Conservation (phyloP, 2,888 invertebrate species). For the Vanessa cardui region DNA sequence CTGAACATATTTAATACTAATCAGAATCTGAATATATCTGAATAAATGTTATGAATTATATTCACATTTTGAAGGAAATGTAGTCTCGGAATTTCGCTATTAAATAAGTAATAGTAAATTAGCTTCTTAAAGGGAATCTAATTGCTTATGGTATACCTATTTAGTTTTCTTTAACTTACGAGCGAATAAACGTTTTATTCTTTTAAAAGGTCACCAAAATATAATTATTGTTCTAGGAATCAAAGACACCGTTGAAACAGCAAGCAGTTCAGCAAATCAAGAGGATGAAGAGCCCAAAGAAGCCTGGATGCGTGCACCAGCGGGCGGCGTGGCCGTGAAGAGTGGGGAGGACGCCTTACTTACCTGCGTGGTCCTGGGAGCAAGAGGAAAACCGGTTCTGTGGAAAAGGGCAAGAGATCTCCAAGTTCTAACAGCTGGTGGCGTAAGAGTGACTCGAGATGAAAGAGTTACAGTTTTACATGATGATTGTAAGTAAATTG, state of each 20-base stretch:
- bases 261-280: constrained; percentile 57
- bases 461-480: constrained; percentile 88
- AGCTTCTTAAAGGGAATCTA: too few species aligned
- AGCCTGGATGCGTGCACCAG: constrained; percentile 71
- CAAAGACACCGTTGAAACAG: constrained; percentile 42
- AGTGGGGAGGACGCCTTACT: constrained; percentile 90
- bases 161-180: too few species aligned
- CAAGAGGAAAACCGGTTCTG: constrained; percentile 87
- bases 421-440: constrained; percentile 89
- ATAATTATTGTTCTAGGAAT: constrained; percentile 39
- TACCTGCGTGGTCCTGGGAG: constrained; percentile 89
- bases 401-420: constrained; percentile 88
- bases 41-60: too few species aligned
- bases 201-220: neutral
- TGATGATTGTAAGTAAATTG: constrained; percentile 85
- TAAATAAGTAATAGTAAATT: too few species aligned
- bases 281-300: constrained; percentile 65
- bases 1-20: too few species aligned
- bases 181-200: too few species aligned
- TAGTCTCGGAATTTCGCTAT: too few species aligned
- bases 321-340: constrained; percentile 66
- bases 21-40: too few species aligned
- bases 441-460: constrained; percentile 88
- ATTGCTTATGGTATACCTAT: too few species aligned
- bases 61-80: too few species aligned